Evolutionary conservation across 2,797 vertebrate species (phyloP).

Genomic region (Macropus fuliginosus): DNA sequence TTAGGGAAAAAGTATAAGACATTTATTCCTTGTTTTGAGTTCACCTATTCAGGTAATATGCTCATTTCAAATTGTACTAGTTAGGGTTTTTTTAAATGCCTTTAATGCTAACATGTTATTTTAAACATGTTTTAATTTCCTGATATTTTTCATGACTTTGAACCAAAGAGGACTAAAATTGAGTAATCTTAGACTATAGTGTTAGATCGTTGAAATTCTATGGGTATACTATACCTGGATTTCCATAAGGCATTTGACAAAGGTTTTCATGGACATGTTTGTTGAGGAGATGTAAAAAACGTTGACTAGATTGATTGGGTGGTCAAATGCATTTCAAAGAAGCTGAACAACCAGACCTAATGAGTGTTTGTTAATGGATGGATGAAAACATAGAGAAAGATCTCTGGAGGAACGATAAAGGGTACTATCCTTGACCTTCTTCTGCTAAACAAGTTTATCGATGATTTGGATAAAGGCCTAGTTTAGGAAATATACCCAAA

Average conservation of each 20-base stretch:
- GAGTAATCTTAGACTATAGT: background rate
- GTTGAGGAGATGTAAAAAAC: background rate
- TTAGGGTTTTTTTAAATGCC: background rate
- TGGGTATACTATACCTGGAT: background rate
- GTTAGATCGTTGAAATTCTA: background rate
- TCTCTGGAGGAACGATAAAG: background rate
- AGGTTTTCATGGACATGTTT: background rate
- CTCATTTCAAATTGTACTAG: background rate
- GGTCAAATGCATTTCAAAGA: background rate
- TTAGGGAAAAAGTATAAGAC: conserved; percentile 38
- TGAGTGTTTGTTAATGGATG: background rate
- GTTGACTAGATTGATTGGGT: background rate
- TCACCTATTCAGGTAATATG: background rate
- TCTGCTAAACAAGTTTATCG: background rate
- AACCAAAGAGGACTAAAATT: background rate
- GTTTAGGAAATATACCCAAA: background rate
- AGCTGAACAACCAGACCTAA: background rate
- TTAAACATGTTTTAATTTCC: conserved; percentile 10
- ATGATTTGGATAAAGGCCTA: background rate
- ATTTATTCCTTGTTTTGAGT: conserved; percentile 39
- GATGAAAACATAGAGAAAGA: background rate
- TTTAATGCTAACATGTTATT: background rate
- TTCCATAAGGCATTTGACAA: background rate
- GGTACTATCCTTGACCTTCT: background rate
- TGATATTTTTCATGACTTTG: conserved; percentile 16